Conservation (phyloP, 2,888 invertebrate species). For the Diaphora mendica region DNA sequence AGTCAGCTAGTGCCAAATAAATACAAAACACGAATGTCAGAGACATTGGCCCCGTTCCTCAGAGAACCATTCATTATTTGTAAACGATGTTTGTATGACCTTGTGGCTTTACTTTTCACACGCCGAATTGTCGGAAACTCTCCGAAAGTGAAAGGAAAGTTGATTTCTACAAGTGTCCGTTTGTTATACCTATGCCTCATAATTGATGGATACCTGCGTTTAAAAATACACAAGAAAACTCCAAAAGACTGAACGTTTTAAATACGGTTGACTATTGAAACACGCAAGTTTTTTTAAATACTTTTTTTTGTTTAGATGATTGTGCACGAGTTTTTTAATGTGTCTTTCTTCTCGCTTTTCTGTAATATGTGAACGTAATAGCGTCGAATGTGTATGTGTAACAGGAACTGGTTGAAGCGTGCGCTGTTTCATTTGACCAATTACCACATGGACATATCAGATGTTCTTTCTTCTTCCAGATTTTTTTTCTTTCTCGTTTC, state of each 20-base stretch:
- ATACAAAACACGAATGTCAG: conserved; percentile 2
- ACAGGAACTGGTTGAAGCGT: too few species aligned
- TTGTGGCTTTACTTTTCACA: conserved; percentile 44
- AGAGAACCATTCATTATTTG: conserved; percentile 22
- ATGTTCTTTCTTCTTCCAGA: not conserved
- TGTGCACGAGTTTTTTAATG: not conserved
- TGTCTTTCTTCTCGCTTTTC: not conserved
- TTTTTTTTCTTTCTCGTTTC: too few species aligned
- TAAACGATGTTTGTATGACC: conserved; percentile 29
- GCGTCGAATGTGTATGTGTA: too few species aligned
- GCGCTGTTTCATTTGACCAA: too few species aligned
- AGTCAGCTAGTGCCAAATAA: too few species aligned
- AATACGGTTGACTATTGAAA: not conserved
- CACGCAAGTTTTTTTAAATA: not conserved
- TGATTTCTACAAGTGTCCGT: not conserved
- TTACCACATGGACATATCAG: not conserved
- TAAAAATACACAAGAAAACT: not conserved
- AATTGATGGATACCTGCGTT: not conserved
- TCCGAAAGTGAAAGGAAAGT: conserved; percentile 52
- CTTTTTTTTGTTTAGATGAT: not conserved
- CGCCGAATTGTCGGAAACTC: conserved; percentile 21
- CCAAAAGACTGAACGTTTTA: not conserved
- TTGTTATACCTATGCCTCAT: not conserved
- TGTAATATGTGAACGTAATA: not conserved
- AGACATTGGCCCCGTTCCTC: conserved; percentile 41